Base-by-base conservation (phyloP, 2,113 vertebrate species). In the Poeciliopsis retropinna region DNA sequence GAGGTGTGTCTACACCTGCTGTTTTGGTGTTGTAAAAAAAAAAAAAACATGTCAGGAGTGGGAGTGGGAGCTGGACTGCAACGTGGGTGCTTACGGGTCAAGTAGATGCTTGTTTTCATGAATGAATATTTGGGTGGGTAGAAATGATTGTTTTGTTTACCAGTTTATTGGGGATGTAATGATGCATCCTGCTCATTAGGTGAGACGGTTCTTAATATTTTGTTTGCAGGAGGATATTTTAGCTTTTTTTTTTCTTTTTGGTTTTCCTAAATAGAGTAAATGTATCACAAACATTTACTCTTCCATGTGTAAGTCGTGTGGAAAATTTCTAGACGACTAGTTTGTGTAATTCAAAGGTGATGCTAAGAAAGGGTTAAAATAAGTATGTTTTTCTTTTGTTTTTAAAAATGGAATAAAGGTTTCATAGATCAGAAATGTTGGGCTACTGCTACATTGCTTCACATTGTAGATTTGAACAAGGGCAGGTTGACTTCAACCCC, bases 51-150 rank as follows among this genome's bases (percentile, higher is more conserved):
- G 80, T 78, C 82, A 66, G 83, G 29, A 10, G 22, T 71, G 73
- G n/a, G 77, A 63, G 72, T 57, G 79, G 57, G 62, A 51, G 78
- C 57, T 77, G 82, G 51, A 39, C 85, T 17, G 44, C 17, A 87
- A 77, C 73, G 77, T 66, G 79, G 28, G 34, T 62, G 75, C 28
- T 57, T 2, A 3, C 37, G 68, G 82, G 76, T 87, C 77, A 79
- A 66, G 73, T 64, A 66, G 64, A 32, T 0, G 37, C 27, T 47
- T 80, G 61, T 78, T 72, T 85, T 67, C n/a, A 68, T 81, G 79
- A 86, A 62, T 79, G 82, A 34, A 63, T 61, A 62, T 4, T 13
- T 17, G 70, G 15, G 10, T 54, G 72, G 30, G 19, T 30, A 63
- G 28, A 62, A 80, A 62, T n/a, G 3, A 37, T 14, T 70, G 13